These are phyloP conservation scores for Limnephilus rhombicus DNA, from an alignment of 2,888 invertebrate genomes.

Conservation along the genomic window DNA sequence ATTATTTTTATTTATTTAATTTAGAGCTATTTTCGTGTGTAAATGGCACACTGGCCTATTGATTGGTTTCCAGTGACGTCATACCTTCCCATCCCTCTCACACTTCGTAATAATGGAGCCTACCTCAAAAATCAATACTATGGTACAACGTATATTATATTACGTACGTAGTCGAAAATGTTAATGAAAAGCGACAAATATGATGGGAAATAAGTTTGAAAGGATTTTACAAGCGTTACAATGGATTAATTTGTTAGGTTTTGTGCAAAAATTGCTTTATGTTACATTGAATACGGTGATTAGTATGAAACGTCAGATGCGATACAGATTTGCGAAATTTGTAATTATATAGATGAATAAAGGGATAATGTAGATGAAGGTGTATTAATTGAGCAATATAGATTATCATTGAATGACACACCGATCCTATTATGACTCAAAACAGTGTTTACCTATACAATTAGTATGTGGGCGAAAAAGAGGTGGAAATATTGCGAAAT, in stretches of 20 bases:
- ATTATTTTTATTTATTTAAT: not conserved
- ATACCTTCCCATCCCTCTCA: slow-evolving; percentile 67
- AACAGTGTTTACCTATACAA: slow-evolving; percentile 28
- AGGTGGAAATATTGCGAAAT: slow-evolving; percentile 47
- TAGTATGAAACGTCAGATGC: not conserved
- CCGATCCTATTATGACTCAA: slow-evolving; percentile 34
- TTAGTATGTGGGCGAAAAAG: slow-evolving; percentile 51
- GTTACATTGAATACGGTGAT: not conserved
- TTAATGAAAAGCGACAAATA: not conserved
- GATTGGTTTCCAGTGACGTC: slow-evolving; percentile 68
- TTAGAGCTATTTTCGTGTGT: slow-evolving; percentile 14
- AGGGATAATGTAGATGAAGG: not conserved
- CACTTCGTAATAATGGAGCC: slow-evolving; percentile 40
- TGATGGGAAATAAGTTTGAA: not conserved
- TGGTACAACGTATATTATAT: not conserved
- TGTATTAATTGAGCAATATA: not conserved
- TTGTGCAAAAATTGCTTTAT: not conserved
- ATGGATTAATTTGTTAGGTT: not conserved
- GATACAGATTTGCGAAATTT: not conserved
- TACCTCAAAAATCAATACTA: slow-evolving; percentile 65
- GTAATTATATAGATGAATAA: not conserved
- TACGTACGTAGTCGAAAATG: not conserved
- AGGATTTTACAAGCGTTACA: not conserved
- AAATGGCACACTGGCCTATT: slow-evolving; percentile 47
- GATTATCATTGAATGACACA: slow-evolving; percentile 40